Base-by-base conservation (phyloP, 1,140 invertebrate genomes). In the Ceratosolen solmsi region DNA sequence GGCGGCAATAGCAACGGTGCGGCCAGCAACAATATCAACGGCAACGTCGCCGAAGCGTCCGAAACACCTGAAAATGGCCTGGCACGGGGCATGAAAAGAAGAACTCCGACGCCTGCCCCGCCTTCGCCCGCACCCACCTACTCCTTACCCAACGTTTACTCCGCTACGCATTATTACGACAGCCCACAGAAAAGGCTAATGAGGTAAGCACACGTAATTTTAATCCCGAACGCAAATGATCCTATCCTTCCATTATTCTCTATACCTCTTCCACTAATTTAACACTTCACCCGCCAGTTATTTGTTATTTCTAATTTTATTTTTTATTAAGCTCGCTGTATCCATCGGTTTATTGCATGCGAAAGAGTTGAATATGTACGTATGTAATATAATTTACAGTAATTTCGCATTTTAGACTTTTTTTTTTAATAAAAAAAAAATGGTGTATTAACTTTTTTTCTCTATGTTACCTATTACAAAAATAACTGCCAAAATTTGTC, bases 101-200 rank as follows among this genome's bases (percentile, higher is more conserved):
- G 84, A 84, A 87, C 82, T 71, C 90, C 88, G 20, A 92, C 91
- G 36, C 92, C 91, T 33, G 92, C 91, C 82, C 92, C 90, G 82
- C 92, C 90, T 83, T 92, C 92, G 73, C 92, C 91, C 68, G 91
- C 92, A 86, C 84, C 89, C 38, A 87, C 87, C 65, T 91, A 90
- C 78, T 60, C 85, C 68, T 84, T 87, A 72, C 87, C 89, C 79
- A 89, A 86, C 75, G 71, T 88, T 38, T 91, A 90, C 82, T 87
- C 88, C 76, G 84, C 88, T 27, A 81, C 87, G 80, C 89, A 90
- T 79, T 91, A 90, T 80, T 92, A 92, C 85, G 92, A 92, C 70
- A 90, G 88, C 71, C 88, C 88, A 41, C 90, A 89, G 65, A 90
- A 92, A 79, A 93, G 87, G 84, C 77, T 90, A 84, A 89, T 90